Evolutionary conservation across 2,888 invertebrate species (phyloP).

Genomic region (Dusona sp.): DNA sequence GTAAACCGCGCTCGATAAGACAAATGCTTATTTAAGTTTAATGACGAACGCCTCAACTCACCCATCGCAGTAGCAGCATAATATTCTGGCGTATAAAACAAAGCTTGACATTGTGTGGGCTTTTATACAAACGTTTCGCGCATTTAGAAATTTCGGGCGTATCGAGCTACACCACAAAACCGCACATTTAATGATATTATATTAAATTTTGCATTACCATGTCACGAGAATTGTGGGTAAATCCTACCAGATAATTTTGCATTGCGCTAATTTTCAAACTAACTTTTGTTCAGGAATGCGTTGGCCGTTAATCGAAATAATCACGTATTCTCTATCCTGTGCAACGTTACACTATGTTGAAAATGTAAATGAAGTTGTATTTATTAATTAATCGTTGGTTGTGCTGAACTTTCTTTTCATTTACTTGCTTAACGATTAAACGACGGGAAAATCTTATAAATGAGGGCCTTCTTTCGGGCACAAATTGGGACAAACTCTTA

Average conservation of each 20-base stretch:
- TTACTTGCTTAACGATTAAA: conserved; percentile 34
- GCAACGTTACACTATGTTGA: background rate
- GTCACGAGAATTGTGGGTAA: conserved; percentile 24
- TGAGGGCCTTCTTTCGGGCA: conserved; percentile 39
- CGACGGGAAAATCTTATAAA: conserved; percentile 46
- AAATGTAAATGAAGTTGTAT: background rate
- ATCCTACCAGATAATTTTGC: conserved; percentile 56
- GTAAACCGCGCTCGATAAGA: conserved; percentile 45
- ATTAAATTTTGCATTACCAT: conserved; percentile 69
- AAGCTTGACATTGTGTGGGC: conserved; percentile 62
- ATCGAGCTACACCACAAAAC: conserved; percentile 66
- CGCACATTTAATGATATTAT: conserved; percentile 72
- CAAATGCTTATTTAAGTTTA: background rate
- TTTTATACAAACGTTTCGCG: conserved; percentile 73
- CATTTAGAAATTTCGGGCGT: conserved; percentile 38
- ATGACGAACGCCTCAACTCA: conserved; percentile 67
- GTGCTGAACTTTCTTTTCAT: conserved; percentile 28
- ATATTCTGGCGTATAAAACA: conserved; percentile 72
- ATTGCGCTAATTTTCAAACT: conserved; percentile 43
- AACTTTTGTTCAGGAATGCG: background rate
- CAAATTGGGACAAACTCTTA: background rate
- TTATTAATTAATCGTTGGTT: background rate
- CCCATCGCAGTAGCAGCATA: conserved; percentile 80
- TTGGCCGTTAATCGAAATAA: background rate
- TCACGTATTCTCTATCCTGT: background rate